Conservation (phyloP, 2,113 vertebrate genomes). For the Bos indicus region DNA sequence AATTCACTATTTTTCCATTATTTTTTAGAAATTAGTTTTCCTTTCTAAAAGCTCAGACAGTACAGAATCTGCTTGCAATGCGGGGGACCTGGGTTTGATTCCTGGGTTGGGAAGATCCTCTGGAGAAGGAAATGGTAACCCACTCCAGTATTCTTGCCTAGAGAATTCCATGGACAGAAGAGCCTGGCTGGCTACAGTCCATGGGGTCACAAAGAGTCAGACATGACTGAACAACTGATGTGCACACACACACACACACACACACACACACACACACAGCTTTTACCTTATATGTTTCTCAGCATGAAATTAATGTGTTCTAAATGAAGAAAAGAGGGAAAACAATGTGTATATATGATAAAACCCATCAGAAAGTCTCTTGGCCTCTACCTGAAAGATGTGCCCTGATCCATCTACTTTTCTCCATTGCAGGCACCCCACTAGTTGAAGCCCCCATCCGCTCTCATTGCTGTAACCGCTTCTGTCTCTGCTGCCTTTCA, state of each 20-base stretch:
- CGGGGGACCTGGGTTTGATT: rapidly evolving
- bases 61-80: not conserved
- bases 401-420: rapidly evolving
- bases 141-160: not conserved
- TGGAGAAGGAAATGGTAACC: not conserved
- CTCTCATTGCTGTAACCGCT: rapidly evolving
- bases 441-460: no score
- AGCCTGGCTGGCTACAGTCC: not conserved
- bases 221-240: not conserved
- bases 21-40: not conserved
- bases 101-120: not conserved
- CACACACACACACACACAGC: not conserved
- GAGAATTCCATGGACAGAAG: not conserved
- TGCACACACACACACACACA: no score
- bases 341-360: not conserved
- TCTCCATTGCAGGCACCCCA: rapidly evolving
- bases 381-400: not conserved
- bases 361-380: not conserved
- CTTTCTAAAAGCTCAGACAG: not conserved
- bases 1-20: not conserved
- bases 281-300: not conserved
- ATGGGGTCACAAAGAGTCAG: not conserved
- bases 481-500: not conserved
- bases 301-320: not conserved
- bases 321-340: not conserved